Evolutionary conservation across 2,797 vertebrate genomes (phyloP).

Genomic region (Lepilemur septentrionalis): DNA sequence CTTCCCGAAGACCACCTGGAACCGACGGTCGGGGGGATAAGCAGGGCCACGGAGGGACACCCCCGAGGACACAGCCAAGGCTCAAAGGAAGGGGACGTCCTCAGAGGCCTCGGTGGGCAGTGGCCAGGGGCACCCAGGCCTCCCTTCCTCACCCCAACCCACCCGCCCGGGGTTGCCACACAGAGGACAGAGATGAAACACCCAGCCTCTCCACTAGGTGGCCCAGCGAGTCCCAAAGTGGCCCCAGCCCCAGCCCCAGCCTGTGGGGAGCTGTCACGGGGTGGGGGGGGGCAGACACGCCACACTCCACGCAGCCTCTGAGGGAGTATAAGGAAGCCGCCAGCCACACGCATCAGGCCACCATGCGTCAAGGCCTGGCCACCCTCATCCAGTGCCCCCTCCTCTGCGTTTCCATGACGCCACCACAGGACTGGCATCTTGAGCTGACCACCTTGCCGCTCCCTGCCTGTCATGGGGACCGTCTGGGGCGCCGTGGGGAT

Average conservation of each 20-base stretch:
- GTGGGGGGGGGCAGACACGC: no score
- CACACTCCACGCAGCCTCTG: neutral
- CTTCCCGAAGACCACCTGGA: slow-evolving; percentile 93
- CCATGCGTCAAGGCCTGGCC: neutral
- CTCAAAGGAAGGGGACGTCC: neutral
- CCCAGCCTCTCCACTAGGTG: neutral
- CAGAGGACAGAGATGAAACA: neutral
- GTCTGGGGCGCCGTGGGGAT: neutral
- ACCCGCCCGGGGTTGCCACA: rapidly evolving
- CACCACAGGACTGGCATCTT: neutral
- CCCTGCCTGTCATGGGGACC: neutral
- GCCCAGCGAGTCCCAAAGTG: neutral
- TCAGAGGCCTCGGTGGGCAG: neutral
- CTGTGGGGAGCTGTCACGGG: neutral
- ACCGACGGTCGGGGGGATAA: neutral
- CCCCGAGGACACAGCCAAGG: neutral
- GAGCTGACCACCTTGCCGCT: neutral
- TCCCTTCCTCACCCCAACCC: neutral
- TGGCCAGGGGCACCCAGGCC: neutral
- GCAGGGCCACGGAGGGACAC: neutral
- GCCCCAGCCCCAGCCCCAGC: neutral
- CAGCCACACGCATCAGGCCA: neutral
- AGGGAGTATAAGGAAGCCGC: neutral
- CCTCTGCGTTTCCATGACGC: neutral
- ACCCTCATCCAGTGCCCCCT: neutral